Conservation (phyloP, 2,888 invertebrate species). For the Stenichneumon culpator region DNA sequence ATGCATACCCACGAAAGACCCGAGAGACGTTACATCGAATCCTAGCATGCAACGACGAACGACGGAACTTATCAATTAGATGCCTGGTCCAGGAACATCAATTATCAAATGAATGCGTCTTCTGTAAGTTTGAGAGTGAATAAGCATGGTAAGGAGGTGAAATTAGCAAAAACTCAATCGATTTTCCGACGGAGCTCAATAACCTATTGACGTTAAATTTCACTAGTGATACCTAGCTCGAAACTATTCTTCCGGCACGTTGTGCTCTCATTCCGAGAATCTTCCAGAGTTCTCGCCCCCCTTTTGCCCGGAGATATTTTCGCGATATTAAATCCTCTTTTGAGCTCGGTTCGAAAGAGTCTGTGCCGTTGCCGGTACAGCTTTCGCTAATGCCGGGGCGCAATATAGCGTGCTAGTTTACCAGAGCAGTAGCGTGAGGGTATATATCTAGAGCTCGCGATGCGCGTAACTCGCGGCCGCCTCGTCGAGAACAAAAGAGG, state of each 20-base stretch:
- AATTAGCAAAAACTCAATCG: conserved; percentile 11
- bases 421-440: conserved; percentile 17
- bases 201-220: conserved; percentile 41
- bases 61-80: conserved; percentile 42
- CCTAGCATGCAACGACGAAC: not conserved
- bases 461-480: conserved; percentile 51
- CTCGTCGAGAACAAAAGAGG: conserved; percentile 74
- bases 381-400: conserved; percentile 25
- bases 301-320: conserved; percentile 50
- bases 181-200: conserved; percentile 2
- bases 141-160: not conserved
- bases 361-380: conserved; percentile 18
- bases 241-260: conserved; percentile 17
- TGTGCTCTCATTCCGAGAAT: conserved; percentile 2
- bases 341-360: conserved; percentile 43
- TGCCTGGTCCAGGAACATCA: conserved; percentile 17
- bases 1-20: not conserved
- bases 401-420: conserved; percentile 41
- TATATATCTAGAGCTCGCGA: conserved; percentile 33
- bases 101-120: conserved; percentile 52
- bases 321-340: conserved; percentile 53
- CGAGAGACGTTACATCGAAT: conserved; percentile 13
- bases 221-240: not conserved
- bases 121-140: conserved; percentile 32
- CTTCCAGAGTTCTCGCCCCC: conserved; percentile 1